These are phyloP conservation scores for Oxystoma pomonae DNA, from an alignment of 2,888 invertebrate species.

Conservation along the genomic window DNA sequence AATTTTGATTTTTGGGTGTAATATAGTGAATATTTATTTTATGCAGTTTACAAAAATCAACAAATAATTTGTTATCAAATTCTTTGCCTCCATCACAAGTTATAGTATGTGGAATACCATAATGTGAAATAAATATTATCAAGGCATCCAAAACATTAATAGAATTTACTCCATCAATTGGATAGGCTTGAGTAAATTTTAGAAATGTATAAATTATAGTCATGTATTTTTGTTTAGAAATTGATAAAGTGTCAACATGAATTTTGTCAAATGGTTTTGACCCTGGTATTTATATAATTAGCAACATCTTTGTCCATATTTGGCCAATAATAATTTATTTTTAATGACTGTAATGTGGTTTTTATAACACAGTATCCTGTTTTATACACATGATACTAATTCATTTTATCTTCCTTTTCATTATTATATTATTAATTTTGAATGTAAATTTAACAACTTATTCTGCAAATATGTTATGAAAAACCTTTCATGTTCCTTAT, in stretches of 20 bases:
- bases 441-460: neutral
- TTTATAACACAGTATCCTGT: neutral
- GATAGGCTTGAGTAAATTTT: conserved; percentile 13
- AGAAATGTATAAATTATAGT: conserved; percentile 16
- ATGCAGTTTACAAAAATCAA: conserved; percentile 21
- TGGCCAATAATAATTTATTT: conserved; percentile 5
- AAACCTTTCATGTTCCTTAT: conserved; percentile 4
- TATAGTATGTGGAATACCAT: conserved; percentile 16
- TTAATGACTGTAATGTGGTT: neutral
- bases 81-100: conserved; percentile 21
- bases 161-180: conserved; percentile 5
- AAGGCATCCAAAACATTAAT: neutral
- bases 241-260: conserved; percentile 4
- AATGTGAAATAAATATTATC: conserved; percentile 2
- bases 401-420: neutral
- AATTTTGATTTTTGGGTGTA: conserved; percentile 22
- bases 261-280: conserved; percentile 5
- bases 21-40: conserved; percentile 25
- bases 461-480: neutral
- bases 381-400: neutral
- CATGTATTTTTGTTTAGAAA: conserved; percentile 10
- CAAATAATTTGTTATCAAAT: conserved; percentile 20
- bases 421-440: conserved; percentile 2
- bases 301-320: neutral
- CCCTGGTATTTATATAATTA: conserved; percentile 1